Percentiles rank a stretch among this genome's conserved stretches.
Conservation (phyloP, 2,888 invertebrate species). For the Hedychridium roseum region DNA sequence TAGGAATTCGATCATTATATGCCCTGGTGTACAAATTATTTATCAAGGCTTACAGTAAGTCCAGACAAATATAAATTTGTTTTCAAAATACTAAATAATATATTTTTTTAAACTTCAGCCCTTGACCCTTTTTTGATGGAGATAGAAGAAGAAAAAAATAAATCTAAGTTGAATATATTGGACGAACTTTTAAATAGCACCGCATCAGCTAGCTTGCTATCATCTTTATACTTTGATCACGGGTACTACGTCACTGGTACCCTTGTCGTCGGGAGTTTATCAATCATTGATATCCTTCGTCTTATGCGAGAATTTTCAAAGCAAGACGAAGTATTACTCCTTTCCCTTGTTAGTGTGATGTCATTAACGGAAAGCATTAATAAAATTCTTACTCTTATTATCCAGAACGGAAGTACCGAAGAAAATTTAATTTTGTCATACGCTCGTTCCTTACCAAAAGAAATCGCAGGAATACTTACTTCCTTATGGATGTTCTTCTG, state of each 20-base stretch:
- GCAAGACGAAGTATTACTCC: constrained; percentile 6
- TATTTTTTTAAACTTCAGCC: constrained; percentile 22
- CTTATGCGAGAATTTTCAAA: constrained; percentile 9
- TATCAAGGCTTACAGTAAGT: constrained; percentile 31
- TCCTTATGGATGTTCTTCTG: constrained; percentile 34
- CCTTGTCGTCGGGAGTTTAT: constrained; percentile 22
- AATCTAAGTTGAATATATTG: constrained; percentile 7
- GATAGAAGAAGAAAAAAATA: constrained; percentile 26
- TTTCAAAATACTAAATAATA: not conserved
- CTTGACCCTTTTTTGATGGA: constrained; percentile 40
- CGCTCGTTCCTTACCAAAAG: not conserved
- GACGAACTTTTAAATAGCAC: constrained; percentile 26
- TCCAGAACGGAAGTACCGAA: not conserved
- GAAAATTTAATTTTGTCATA: not conserved
- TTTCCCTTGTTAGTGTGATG: not conserved
- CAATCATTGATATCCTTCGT: constrained; percentile 21
- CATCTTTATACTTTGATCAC: constrained; percentile 35
- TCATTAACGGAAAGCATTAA: not conserved
- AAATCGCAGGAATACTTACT: constrained; percentile 13
- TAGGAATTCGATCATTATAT: constrained; percentile 37
- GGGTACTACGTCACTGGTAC: constrained; percentile 25
- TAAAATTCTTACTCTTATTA: not conserved
- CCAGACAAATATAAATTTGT: not conserved
- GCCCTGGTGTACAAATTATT: constrained; percentile 42
- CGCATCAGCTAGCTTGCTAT: constrained; percentile 31